These are phyloP conservation scores for Tautogolabrus adspersus DNA, from an alignment of 2,113 vertebrate genomes.

Conservation along the genomic window DNA sequence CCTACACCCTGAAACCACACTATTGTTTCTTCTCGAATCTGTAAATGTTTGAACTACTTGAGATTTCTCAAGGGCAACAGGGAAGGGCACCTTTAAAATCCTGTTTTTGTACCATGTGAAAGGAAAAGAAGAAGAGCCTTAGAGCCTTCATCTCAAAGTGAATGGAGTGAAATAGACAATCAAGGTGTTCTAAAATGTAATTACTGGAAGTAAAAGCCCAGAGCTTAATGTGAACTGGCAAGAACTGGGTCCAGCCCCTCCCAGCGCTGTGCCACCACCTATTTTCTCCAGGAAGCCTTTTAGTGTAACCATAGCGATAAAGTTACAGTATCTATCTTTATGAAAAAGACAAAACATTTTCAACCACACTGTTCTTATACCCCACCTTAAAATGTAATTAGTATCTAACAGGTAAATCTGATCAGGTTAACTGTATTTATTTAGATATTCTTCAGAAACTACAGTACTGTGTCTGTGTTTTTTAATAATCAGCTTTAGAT, in stretches of 20 bases:
- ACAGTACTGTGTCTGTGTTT: not conserved
- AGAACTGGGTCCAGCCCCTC: slow-evolving; percentile 48
- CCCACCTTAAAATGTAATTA: slow-evolving; percentile 5
- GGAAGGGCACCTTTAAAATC: slow-evolving; percentile 72
- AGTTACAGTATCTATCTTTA: slow-evolving; percentile 1
- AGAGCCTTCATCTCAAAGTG: slow-evolving; percentile 67
- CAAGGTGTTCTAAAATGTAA: slow-evolving; percentile 75
- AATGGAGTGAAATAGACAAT: slow-evolving; percentile 76
- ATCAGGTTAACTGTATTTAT: slow-evolving; percentile 25
- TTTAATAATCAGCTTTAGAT: slow-evolving; percentile 6
- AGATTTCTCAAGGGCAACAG: slow-evolving; percentile 74
- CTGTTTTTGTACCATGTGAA: slow-evolving; percentile 56
- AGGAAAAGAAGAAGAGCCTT: slow-evolving; percentile 57
- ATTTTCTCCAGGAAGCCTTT: slow-evolving; percentile 38
- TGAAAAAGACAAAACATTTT: not conserved
- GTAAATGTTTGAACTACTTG: slow-evolving; percentile 73
- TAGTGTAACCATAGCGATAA: slow-evolving; percentile 7
- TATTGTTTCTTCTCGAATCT: slow-evolving; percentile 67
- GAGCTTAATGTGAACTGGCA: slow-evolving; percentile 57
- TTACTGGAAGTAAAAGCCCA: slow-evolving; percentile 69
- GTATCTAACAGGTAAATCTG: slow-evolving; percentile 28
- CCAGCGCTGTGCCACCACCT: slow-evolving; percentile 10
- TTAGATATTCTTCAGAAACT: slow-evolving; percentile 14
- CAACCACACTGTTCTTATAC: no score
- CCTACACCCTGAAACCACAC: slow-evolving; percentile 50